These are phyloP conservation scores for Chloropsis hardwickii DNA, from an alignment of 2,113 vertebrate species.

Conservation along the genomic window DNA sequence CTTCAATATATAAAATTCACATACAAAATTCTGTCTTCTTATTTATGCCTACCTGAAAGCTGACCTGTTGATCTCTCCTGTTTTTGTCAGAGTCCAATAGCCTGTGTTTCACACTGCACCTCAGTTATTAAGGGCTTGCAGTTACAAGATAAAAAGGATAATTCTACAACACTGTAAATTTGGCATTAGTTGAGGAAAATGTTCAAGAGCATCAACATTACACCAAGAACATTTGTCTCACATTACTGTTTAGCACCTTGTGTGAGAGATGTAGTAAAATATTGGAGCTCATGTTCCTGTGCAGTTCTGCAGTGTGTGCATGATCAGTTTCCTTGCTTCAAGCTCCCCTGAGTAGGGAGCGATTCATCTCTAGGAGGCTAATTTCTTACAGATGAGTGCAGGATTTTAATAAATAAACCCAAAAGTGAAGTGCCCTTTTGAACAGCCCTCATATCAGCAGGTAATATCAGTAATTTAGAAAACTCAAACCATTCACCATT, in stretches of 20 bases:
- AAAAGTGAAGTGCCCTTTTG: constrained; percentile 81
- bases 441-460: constrained; percentile 81
- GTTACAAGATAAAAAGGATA: constrained; percentile 13
- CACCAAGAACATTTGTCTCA: not conserved
- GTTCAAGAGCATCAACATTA: not conserved
- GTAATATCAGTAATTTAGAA: constrained; percentile 77
- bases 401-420: constrained; percentile 82
- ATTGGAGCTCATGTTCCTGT: constrained; percentile 12
- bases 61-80: not conserved
- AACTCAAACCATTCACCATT: constrained; percentile 69
- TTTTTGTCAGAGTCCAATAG: not conserved
- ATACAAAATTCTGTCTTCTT: not conserved
- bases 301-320: constrained; percentile 3
- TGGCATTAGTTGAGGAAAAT: not conserved
- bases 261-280: not conserved
- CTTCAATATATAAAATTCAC: not conserved
- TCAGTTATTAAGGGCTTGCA: constrained; percentile 23
- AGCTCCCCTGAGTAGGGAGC: constrained; percentile 58
- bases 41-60: not conserved
- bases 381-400: constrained; percentile 79
- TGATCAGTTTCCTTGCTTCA: constrained; percentile 39
- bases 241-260: not conserved
- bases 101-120: not conserved
- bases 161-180: not conserved
- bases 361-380: constrained; percentile 82